Conservation (phyloP, 1,140 invertebrate species). For the Ctenoplectra terminalis region DNA sequence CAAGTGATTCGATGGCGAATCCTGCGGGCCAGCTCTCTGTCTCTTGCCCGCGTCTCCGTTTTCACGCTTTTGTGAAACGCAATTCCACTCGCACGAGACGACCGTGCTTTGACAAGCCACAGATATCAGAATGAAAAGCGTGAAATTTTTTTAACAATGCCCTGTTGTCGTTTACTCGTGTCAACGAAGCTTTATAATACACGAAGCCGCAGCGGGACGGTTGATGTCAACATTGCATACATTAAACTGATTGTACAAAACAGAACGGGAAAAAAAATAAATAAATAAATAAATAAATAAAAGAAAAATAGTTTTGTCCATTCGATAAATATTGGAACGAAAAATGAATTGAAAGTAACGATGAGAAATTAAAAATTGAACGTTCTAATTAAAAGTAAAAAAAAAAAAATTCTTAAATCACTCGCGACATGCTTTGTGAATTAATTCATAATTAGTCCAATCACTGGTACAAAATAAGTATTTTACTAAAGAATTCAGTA, state of each 20-base stretch:
- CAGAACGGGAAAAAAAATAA: not conserved
- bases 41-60: slow-evolving; percentile 17
- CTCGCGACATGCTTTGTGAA: no score
- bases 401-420: no score
- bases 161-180: not conserved
- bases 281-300: not conserved
- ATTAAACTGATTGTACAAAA: not conserved
- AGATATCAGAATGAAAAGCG: slow-evolving; percentile 50
- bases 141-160: slow-evolving; percentile 34
- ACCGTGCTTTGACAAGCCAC: slow-evolving; percentile 51
- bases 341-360: no score
- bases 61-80: slow-evolving; percentile 43
- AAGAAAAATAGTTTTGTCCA: not conserved
- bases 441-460: no score
- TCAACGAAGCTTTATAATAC: not conserved
- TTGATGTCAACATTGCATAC: not conserved
- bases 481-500: no score
- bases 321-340: not conserved
- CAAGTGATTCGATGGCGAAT: slow-evolving; percentile 25
- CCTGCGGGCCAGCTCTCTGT: not conserved
- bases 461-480: no score
- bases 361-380: no score
- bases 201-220: no score
- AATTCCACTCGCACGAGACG: slow-evolving; percentile 13
- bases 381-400: no score